Evolutionary conservation across 2,113 vertebrate genomes (phyloP), one percentile per base, ranked within the genome.

Genomic region (Anseranas semipalmata): DNA sequence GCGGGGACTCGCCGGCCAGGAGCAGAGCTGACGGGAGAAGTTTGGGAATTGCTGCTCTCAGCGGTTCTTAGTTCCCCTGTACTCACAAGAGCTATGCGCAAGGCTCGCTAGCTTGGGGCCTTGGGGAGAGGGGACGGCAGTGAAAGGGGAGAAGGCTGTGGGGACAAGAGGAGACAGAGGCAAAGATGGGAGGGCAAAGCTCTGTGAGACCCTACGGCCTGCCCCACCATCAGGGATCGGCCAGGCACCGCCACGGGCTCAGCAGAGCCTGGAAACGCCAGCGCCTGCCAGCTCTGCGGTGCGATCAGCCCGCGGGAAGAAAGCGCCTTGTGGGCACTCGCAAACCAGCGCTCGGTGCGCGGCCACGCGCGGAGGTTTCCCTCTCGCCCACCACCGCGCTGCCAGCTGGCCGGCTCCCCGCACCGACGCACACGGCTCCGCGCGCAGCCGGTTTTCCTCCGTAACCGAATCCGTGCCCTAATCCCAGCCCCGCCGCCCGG

Each of bases 231-330:
- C 62, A 37, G 12, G 53, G 27, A 27, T 28, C 17, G 27, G 41
- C 74, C 4, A 1, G 76, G 63, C 37, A 30, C 24, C 0, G 14
- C 50, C 50, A 22, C 0, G 41, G 67, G 33, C 71, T 21, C 48
- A 7, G 10, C 37, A 21, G 21, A 50, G n/a, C 25, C 35, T 28
- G 32, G 33, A 25, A 48, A 35, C 13, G 30, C 65, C 63, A 53
- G 30, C 1, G 3, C 25, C 8, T 8, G 24, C 2, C 0, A 2
- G 63, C 22, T 35, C 10, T 13, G 32, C 30, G 21, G 48, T 2
- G 1, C 9, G 14, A 48, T 46, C 59, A 30, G 32, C 39, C 37
- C 14, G 14, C 18, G 67, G 62, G 85, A 58, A 53, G 30, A 25
- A 75, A 53, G 25, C 0, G 0, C 24, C 20, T 74, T 18, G 19